These are phyloP conservation scores for Trogon surrucura DNA, from an alignment of 2,113 vertebrate genomes.

Conservation along the genomic window DNA sequence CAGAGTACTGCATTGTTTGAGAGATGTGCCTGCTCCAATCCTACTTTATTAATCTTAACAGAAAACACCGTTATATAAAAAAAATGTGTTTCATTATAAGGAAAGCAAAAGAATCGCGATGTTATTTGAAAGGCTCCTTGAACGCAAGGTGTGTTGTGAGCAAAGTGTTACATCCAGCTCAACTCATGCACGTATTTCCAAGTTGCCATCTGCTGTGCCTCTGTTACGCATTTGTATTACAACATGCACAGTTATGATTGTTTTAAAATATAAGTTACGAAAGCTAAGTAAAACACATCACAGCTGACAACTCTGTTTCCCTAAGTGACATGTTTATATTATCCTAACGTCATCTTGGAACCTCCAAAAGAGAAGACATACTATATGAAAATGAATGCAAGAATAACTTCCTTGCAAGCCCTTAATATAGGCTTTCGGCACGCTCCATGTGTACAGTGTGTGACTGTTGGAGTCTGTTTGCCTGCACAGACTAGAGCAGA, in stretches of 20 bases:
- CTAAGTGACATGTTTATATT: neutral
- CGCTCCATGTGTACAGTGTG: neutral
- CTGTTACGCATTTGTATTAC: neutral
- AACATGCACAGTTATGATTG: neutral
- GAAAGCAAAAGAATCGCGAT: neutral
- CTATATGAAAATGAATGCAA: neutral
- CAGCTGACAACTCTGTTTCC: neutral
- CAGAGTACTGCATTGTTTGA: neutral
- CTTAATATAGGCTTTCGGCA: neutral
- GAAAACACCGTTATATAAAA: neutral
- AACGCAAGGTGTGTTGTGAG: constrained; percentile 2
- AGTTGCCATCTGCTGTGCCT: neutral
- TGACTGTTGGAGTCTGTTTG: neutral
- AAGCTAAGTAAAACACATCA: neutral
- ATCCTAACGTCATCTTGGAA: neutral
- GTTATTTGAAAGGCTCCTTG: neutral
- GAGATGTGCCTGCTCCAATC: neutral
- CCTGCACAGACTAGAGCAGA: neutral
- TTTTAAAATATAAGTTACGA: neutral
- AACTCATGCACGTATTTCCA: neutral
- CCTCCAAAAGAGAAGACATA: neutral
- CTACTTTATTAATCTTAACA: neutral
- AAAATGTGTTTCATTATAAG: neutral
- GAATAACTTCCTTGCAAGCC: neutral
- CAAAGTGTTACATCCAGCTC: neutral